Conservation (phyloP, 92 coral and sea anemone species). For the Actinernus sp. region DNA sequence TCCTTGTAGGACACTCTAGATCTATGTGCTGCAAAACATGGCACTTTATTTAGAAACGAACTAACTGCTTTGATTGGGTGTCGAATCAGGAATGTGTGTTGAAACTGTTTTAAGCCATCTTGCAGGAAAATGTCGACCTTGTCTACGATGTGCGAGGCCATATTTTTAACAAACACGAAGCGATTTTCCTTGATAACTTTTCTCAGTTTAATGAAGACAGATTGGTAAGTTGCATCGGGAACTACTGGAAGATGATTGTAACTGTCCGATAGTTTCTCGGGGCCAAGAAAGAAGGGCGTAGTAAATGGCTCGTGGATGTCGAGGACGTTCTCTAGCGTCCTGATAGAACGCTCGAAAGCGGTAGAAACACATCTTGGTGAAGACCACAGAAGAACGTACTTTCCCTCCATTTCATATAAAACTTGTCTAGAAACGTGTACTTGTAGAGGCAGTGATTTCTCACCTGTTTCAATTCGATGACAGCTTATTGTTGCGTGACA, state of each 20-base stretch:
- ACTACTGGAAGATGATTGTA: not conserved
- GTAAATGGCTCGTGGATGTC: slow-evolving; percentile 41
- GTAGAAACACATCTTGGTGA: slow-evolving; percentile 39
- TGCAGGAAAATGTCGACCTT: slow-evolving; percentile 15
- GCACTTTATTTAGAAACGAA: not conserved
- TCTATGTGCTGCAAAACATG: too few relatives aligned
- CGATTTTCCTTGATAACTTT: slow-evolving; percentile 9
- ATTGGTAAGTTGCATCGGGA: slow-evolving; percentile 28
- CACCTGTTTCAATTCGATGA: too few relatives aligned
- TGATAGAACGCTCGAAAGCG: slow-evolving; percentile 48
- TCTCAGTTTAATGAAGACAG: slow-evolving; percentile 1
- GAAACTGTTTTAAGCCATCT: slow-evolving; percentile 17
- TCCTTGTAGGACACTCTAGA: slow-evolving; percentile 21
- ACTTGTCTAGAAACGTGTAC: too few relatives aligned
- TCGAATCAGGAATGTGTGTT: slow-evolving; percentile 35
- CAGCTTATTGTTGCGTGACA: too few relatives aligned
- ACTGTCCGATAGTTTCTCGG: slow-evolving; percentile 7
- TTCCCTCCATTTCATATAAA: too few relatives aligned
- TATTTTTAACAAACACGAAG: slow-evolving; percentile 32
- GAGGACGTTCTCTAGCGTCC: slow-evolving; percentile 21
- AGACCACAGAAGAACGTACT: slow-evolving; percentile 24
- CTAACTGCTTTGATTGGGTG: slow-evolving; percentile 9
- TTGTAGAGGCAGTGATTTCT: too few relatives aligned
- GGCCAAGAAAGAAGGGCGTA: slow-evolving; percentile 15
- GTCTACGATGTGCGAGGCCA: slow-evolving; percentile 10